Base-by-base conservation (phyloP, 2,888 invertebrate genomes). In the Diogma glabrata region DNA sequence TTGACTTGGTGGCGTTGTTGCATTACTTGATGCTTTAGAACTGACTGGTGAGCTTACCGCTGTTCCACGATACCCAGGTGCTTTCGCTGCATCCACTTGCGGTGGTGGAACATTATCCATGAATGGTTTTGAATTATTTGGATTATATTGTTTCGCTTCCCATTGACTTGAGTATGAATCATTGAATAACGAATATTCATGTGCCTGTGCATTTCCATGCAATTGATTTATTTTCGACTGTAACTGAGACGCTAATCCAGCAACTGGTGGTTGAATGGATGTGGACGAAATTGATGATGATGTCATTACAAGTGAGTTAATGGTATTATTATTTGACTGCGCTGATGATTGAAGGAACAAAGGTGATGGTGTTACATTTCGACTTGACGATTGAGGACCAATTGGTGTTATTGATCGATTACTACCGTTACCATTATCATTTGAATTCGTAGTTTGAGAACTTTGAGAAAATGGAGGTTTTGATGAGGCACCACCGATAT, bases 181-280 rank as follows among this genome's bases (percentile, higher is more conserved):
- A 65, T 88, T 87, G 70, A 94, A 93, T 56, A 94, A 77, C 1
- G 91, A 88, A 71, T 92, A 94, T 63, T 91, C 89, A 55, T 81
- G 77, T 1, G 82, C 76, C 46, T 46, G 46, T 24, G 46, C 46
- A 46, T 46, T 46, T 10, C 46, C 24, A 46, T 46, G 46, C 6
- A 46, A 46, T 16, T 67, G 65, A 30, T 67, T 65, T 22, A 68
- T 60, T 53, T 67, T 65, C 24, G 55, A 49, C 51, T 67, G 61
- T 49, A 66, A 51, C 43, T 67, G 63, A 10, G 64, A 57, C 26
- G 57, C 52, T 49, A 59, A 10, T 60, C 64, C 46, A 43, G 43
- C 23, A 14, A 22, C 49, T 58, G 59, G 20, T 59, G 59, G 23
- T 58, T 61, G 9, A 59, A 59, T 16, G 60, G 59, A 30, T 60